Evolutionary conservation across 2,888 invertebrate genomes (phyloP).

Genomic region (Ceriagrion tenellum): DNA sequence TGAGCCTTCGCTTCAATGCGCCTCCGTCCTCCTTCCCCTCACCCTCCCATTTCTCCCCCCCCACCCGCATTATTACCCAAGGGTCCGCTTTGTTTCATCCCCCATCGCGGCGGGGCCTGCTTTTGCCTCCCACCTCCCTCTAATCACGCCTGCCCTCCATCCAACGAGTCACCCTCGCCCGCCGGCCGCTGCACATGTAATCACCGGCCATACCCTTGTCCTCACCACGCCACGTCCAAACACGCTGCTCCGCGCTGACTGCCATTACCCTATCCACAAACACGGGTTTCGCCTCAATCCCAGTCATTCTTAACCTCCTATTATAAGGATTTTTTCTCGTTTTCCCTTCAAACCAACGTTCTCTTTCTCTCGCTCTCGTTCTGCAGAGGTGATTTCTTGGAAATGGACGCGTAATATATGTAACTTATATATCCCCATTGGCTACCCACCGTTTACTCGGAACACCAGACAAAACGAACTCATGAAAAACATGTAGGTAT

Average conservation of each 20-base stretch:
- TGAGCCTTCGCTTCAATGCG: constrained; percentile 7
- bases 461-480: too few species aligned
- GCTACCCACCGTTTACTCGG: neutral
- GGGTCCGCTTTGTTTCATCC: neutral
- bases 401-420: neutral
- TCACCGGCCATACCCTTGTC: neutral
- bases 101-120: neutral
- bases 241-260: neutral
- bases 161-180: neutral
- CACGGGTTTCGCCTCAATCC: neutral
- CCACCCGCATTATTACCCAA: constrained; percentile 6
- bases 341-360: neutral
- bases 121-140: too few species aligned
- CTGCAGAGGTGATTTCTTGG: neutral
- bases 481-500: too few species aligned
- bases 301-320: constrained; percentile 6
- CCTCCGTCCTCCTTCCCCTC: too few species aligned
- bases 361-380: neutral
- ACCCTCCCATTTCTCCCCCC: neutral
- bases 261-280: neutral
- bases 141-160: neutral
- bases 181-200: neutral
- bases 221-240: neutral
- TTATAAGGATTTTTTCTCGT: neutral
- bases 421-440: neutral